Conservation (phyloP, 2,113 vertebrate species). For the Paramisgurnus dabryanus region DNA sequence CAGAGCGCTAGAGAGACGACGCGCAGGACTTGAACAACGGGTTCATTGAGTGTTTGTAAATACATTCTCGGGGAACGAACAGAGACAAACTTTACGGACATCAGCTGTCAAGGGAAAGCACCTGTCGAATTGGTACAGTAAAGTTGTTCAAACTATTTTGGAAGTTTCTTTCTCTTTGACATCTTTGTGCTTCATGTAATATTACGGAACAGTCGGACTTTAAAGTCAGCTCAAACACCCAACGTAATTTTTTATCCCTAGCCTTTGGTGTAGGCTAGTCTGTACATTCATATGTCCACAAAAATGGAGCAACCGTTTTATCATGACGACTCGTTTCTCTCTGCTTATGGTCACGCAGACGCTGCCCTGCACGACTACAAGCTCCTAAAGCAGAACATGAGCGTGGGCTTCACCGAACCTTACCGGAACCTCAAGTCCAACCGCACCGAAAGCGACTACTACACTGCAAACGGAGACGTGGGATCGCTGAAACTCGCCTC, state of each 20-base stretch:
- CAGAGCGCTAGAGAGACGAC: not conserved
- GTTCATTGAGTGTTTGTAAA: conserved; percentile 10
- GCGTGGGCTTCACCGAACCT: conserved; percentile 83
- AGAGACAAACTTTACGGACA: conserved; percentile 64
- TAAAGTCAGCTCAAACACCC: conserved; percentile 28
- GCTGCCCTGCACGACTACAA: conserved; percentile 83
- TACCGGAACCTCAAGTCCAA: conserved; percentile 83
- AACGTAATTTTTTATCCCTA: not conserved
- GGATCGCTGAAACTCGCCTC: conserved; percentile 86
- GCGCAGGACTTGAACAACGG: not conserved
- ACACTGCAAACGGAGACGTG: conserved; percentile 69
- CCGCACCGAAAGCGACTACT: conserved; percentile 76
- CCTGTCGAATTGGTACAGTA: conserved; percentile 75
- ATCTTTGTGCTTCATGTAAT: conserved; percentile 64
- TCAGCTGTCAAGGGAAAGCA: conserved; percentile 73
- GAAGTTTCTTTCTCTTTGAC: conserved; percentile 71
- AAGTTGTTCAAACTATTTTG: conserved; percentile 73
- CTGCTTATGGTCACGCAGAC: conserved; percentile 86
- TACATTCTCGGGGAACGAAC: conserved; percentile 40
- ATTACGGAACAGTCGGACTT: conserved; percentile 54
- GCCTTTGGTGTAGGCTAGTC: not conserved
- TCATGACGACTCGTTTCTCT: conserved; percentile 90
- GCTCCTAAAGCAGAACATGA: conserved; percentile 86
- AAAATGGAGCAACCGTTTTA: conserved; percentile 97
- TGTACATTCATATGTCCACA: conserved; percentile 48